Percentiles rank a stretch among this genome's conserved stretches.
Conservation (phyloP, 2,797 vertebrate species). For the Lithobates sylvaticus region DNA sequence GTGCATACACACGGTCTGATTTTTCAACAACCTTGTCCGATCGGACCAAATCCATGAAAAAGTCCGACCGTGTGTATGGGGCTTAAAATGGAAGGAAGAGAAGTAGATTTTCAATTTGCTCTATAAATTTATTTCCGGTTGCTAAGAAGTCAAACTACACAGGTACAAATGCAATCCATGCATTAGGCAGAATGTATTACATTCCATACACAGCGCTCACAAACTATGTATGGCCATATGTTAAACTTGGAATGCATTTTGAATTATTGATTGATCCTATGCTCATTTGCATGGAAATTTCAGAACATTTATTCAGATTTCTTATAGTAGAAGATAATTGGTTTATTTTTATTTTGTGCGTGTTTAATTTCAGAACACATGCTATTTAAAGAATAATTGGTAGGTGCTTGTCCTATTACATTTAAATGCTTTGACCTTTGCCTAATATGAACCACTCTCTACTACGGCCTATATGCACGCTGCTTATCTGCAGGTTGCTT, state of each 20-base stretch:
- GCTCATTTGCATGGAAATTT: background rate
- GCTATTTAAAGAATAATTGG: slow-evolving; percentile 2
- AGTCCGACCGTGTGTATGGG: no score
- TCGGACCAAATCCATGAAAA: no score
- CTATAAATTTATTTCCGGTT: background rate
- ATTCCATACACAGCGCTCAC: background rate
- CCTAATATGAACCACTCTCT: no score
- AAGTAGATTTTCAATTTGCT: no score
- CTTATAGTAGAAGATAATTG: slow-evolving; percentile 5
- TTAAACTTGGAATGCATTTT: background rate
- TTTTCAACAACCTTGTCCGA: no score
- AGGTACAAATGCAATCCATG: background rate
- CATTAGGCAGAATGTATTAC: background rate
- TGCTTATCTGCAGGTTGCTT: no score
- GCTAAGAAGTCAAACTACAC: background rate
- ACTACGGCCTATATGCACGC: no score
- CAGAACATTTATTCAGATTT: background rate
- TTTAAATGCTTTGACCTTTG: no score
- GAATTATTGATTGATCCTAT: background rate
- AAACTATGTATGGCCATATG: background rate
- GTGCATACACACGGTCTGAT: no score
- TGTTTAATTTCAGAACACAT: background rate
- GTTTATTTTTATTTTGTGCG: slow-evolving; percentile 1
- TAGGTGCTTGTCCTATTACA: no score
- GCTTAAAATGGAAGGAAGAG: no score